Percentiles rank a stretch among this genome's conserved stretches.
Evolutionary conservation across 2,113 vertebrate species (phyloP).

Genomic region (Dicaeum eximium): DNA sequence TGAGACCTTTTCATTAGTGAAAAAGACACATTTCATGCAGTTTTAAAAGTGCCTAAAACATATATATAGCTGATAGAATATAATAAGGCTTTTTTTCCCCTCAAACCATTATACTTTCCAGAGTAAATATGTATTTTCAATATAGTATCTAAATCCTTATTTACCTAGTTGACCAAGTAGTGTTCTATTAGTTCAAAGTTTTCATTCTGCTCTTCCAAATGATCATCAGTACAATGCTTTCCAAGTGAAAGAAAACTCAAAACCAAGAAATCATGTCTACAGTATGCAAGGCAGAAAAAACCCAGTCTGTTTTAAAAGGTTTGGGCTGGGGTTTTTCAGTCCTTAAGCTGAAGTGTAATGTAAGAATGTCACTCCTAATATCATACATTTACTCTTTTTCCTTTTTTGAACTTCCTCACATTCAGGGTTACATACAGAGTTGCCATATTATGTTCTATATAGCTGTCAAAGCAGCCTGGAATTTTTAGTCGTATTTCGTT

Average conservation of each 20-base stretch:
- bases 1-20: slow-evolving; percentile 9
- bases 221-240: not conserved
- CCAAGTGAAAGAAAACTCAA: not conserved
- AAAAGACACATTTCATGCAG: slow-evolving; percentile 13
- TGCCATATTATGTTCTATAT: not conserved
- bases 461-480: not conserved
- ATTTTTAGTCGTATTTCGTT: not conserved
- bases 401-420: not conserved
- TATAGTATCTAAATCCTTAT: slow-evolving; percentile 3
- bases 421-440: not conserved
- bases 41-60: slow-evolving; percentile 5
- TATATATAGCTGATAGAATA: not conserved
- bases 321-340: not conserved
- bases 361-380: not conserved
- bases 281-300: not conserved
- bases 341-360: not conserved
- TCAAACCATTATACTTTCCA: not conserved
- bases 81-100: not conserved
- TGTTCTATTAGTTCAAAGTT: not conserved
- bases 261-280: not conserved
- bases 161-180: not conserved
- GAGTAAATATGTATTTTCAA: slow-evolving; percentile 19
- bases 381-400: not conserved
- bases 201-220: not conserved
- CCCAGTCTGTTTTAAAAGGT: rapidly evolving